These are phyloP conservation scores for Geophilus truncorum DNA, from an alignment of 2,888 invertebrate species.

Conservation along the genomic window DNA sequence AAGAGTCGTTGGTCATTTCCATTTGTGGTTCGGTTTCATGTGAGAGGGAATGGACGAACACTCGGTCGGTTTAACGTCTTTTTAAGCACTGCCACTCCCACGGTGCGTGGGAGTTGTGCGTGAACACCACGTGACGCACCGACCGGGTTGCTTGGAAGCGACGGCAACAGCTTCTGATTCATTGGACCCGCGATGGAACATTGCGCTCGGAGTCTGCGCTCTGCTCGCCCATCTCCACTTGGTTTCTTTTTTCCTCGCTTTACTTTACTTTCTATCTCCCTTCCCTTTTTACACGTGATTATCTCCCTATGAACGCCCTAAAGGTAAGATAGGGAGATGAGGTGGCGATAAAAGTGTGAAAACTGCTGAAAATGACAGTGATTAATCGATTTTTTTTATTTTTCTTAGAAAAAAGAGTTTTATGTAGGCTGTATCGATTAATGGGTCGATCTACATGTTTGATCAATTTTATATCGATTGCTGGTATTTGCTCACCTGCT, in stretches of 20 bases:
- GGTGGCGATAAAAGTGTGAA: not conserved
- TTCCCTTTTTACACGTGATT: not conserved
- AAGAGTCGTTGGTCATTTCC: not conserved
- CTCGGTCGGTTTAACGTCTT: not conserved
- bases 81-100: conserved; percentile 8
- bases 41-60: not conserved
- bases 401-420: not conserved
- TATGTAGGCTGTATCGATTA: not conserved
- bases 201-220: not conserved
- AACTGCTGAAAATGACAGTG: not conserved
- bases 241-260: too few relatives aligned
- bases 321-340: conserved; percentile 6
- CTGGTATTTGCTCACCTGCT: not conserved
- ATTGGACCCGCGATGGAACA: not conserved
- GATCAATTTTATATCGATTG: not conserved
- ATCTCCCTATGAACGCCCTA: not conserved
- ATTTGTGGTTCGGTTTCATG: not conserved
- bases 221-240: not conserved
- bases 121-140: not conserved
- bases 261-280: too few relatives aligned
- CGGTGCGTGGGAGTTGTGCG: not conserved
- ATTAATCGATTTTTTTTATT: not conserved
- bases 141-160: not conserved
- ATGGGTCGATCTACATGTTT: not conserved
- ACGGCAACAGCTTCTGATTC: conserved; percentile 2